phyloP scores from a whole-genome alignment of 2,113 vertebrate species.

The Amblyopsis rosae region DNA sequence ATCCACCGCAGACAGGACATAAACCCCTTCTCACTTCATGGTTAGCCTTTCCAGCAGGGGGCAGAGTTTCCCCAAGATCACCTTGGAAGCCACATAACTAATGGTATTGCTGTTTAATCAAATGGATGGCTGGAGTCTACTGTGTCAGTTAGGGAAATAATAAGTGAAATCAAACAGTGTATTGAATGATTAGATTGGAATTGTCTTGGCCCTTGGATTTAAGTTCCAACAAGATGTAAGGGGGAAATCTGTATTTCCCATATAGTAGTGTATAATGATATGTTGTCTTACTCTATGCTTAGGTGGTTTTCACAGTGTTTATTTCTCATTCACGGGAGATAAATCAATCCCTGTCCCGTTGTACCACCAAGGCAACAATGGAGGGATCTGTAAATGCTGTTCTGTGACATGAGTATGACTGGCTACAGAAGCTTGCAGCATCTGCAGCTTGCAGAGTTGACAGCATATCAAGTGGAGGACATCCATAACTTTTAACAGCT shows the following conservation, averaged over 20 bases:
- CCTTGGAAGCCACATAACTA: conserved; percentile 22
- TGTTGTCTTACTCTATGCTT: no score
- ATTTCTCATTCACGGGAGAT: background rate
- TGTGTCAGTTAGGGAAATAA: no score
- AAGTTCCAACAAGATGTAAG: background rate
- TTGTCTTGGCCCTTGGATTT: background rate
- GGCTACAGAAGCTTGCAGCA: conserved; percentile 2
- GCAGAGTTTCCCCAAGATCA: conserved; percentile 55
- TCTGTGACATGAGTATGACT: no score
- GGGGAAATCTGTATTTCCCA: background rate
- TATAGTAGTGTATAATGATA: background rate
- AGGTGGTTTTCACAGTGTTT: background rate
- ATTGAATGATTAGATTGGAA: no score
- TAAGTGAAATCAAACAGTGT: no score
- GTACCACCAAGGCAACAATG: conserved; percentile 9
- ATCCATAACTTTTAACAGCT: conserved; percentile 19
- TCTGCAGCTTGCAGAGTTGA: conserved; percentile 4
- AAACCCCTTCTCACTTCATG: conserved; percentile 2
- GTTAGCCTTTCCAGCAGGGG: conserved; percentile 65
- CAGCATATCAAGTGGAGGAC: conserved; percentile 10
- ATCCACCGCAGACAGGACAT: background rate
- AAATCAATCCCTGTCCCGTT: background rate
- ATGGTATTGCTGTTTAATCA: background rate
- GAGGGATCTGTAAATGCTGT: conserved; percentile 6
- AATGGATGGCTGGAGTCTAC: no score